Base-by-base conservation (phyloP, 2,888 invertebrate species). In the Molorchus minor region DNA sequence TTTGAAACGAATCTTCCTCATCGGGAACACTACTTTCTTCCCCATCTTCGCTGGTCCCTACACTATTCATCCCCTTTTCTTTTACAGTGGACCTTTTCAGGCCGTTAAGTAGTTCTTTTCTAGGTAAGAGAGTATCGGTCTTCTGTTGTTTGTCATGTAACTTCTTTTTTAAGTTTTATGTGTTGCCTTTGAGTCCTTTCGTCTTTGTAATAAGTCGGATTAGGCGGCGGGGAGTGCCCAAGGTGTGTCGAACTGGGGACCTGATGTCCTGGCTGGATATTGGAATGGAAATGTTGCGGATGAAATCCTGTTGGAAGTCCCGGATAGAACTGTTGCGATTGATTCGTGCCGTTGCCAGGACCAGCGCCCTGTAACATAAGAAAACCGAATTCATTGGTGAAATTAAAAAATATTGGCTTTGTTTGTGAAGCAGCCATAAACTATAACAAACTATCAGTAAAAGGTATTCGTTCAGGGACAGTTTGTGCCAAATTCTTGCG, bases 41-140 rank as follows among this genome's bases (percentile, higher is more conserved):
- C 57, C 90, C 91, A 80, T 91, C 91, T 60, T 91, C 91, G 35
- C 89, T 89, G n/a, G 89, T 89, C n/a, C 89, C 89, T 52, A 85
- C 85, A 46, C 84, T 80, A 76, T 83, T 68, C 86, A 86, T 72
- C 77, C 85, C 75, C 80, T 84, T 77, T 77, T 81, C 79, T 64
- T 80, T 80, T n/a, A 60, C 36, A 10, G 71, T 71, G 45, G 75
- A 72, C 61, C 79, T 71, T 58, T 78, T 77, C 79, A 80, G 82
- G 78, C 84, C 85, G 74, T 85, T 86, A 16, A 84, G 76, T 71
- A 88, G 75, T 71, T 87, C 89, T 80, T 91, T 91, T 63, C 90
- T 86, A 33, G 69, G 71, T 38, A 65, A 62, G 52, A 71, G 51
- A 43, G 66, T 68, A 25, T 67, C 67, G 30, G 64, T 63, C 61